Base-by-base conservation (phyloP, 1,140 invertebrate genomes). In the Drosophila kikkawai region DNA sequence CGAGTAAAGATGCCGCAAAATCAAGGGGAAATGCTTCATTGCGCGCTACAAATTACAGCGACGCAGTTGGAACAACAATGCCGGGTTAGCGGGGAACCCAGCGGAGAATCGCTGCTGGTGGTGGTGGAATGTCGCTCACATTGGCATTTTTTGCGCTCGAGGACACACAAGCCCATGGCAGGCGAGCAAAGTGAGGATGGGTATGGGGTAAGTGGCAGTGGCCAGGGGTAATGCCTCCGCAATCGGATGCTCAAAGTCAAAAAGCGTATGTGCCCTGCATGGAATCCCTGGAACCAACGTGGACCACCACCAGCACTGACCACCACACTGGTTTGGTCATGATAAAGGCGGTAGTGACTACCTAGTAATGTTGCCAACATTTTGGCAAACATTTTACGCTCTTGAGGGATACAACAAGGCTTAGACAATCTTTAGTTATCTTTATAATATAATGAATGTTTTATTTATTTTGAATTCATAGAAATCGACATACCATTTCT, bases 1-100 rank as follows among this genome's bases (percentile, higher is more conserved):
- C 85, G 79, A 90, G 85, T 90, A 90, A 90, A 90, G 85, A 90
- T 90, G 85, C 85, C 85, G 85, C 85, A 90, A 90, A 90, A 90
- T 90, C 85, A 90, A 91, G 85, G 85, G 67, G 84, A 90, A 90
- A 90, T 90, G 85, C 85, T 90, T 90, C 85, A 90, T 90, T 90
- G 85, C 86, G 79, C 85, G 86, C 85, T 90, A 90, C 85, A 90
- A 90, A 90, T 90, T 85, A 90, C 85, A 73, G 79, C 86, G 79
- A 81, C 81, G 83, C 85, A 82, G 85, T 90, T 85, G 85, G 81
- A 85, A 90, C 86, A 85, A 85, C 85, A 85, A 82, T 90, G 85
- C 53, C 55, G 51, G 36, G 65, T 32, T 47, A 44, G 68, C 36
- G 19, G 26, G 66, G 42, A 44, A 34, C 3, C 42, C 39, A 22